Base-by-base conservation (phyloP, 2,113 vertebrate genomes). In the Thalassarche chlororhynchos region DNA sequence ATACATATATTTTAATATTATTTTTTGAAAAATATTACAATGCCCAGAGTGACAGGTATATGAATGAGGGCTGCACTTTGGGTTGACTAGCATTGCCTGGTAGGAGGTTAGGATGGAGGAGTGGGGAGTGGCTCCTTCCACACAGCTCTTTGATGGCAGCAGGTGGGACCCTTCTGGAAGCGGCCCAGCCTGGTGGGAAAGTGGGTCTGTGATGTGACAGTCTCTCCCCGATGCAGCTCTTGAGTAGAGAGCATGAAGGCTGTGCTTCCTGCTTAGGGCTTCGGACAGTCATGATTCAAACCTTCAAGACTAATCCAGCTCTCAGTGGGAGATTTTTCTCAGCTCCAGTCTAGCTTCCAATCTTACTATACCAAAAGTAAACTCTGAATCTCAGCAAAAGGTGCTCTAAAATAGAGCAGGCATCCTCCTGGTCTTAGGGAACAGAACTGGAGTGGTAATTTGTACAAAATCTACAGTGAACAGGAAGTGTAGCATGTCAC, bases 251-350 rank as follows among this genome's bases (percentile, higher is more conserved):
- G 32, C 8, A 2, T 4, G 58, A 57, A 46, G 44, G 36, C 61
- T 51, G 20, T 5, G 6, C 69, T 72, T 46, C 28, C n/a, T 78
- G 44, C 64, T 25, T 58, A 26, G 19, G 36, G 11, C 62, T 88
- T 52, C 1, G 2, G 31, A 7, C 3, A 18, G 55, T 25, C 9
- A 0, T 8, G 38, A 23, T 32, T 47, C 8, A 60, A 40, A 71
- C 18, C 61, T 49, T 34, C 40, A 36, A 47, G 25, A 17, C 74
- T 62, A 66, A 71, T 57, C 34, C 61, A 49, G 17, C 52, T 57
- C 66, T 58, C 28, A 3, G 76, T 74, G 66, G 47, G 90, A 90
- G 61, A 38, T 23, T 60, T 88, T 70, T 42, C 49, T 32, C 20
- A 32, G 29, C 46, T 76, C 36, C 52, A 71, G 36, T n/a, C 24